Evolutionary conservation across 1,140 invertebrate species (phyloP), one percentile per base, ranked within the genome.

Genomic region (Drosophila teissieri): DNA sequence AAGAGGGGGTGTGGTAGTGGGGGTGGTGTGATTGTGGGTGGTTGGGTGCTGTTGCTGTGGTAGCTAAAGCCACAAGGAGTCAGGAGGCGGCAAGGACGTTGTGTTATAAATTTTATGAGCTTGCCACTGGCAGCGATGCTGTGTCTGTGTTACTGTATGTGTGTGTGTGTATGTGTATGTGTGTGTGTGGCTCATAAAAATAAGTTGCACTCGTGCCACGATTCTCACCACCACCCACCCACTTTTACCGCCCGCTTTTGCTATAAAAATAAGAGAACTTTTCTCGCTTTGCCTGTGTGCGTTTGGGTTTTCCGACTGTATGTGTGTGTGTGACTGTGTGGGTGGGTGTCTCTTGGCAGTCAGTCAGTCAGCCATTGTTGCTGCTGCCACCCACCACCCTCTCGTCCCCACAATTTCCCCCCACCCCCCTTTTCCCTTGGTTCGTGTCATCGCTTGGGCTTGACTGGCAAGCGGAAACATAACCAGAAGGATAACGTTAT

Each of bases 401-500:
- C 31, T 15, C 22, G 24, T 5, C 22, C 14, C 52, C 31, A n/a
- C 49, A 48, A 10, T 45, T 54, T 44, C 27, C 36, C 40, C 31
- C 44, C n/a, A n/a, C 17, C 14, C n/a, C 24, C 22, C 44, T 14
- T 39, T 37, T 54, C 40, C 54, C 67, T 57, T 60, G 54, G 58
- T 46, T 63, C 57, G 76, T 58, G 70, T 76, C 58, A 62, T 78
- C 75, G 64, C 75, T 69, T 60, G 69, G 67, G 72, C 73, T 75
- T 65, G 79, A 68, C 83, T 77, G 84, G 76, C 80, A 88, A 88
- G 79, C 84, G 84, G 84, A 88, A 88, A 88, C 84, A 88, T 89
- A 89, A 89, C 84, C 84, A 89, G 84, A 89, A 89, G 84, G 84
- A 89, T 89, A 89, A 89, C 84, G 84, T 88, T 89, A 89, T 89